These are phyloP conservation scores for Leptinotarsa peninsularis DNA, from an alignment of 2,888 invertebrate species.

Conservation along the genomic window DNA sequence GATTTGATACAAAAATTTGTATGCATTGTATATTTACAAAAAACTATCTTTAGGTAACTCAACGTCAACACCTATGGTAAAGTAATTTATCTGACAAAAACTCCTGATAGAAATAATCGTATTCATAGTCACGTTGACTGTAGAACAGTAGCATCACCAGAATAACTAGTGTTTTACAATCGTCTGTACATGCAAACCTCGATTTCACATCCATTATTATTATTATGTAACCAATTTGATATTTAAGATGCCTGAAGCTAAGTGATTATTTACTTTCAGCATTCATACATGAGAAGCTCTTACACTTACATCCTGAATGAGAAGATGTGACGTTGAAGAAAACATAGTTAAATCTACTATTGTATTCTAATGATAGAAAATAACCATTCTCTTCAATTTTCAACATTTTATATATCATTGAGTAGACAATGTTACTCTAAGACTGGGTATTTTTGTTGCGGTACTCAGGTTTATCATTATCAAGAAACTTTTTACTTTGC, in stretches of 20 bases:
- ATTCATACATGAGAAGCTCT: neutral
- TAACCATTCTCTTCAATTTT: neutral
- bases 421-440: too few species aligned
- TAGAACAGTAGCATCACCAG: neutral
- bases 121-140: neutral
- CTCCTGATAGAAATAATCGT: neutral
- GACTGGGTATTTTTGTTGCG: too few species aligned
- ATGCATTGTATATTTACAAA: too few species aligned
- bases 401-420: neutral
- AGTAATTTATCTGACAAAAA: neutral
- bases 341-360: neutral
- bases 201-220: slow-evolving; percentile 37
- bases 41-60: too few species aligned
- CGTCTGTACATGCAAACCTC: slow-evolving; percentile 28
- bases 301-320: slow-evolving; percentile 6
- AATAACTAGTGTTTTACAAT: slow-evolving; percentile 16
- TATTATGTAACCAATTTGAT: slow-evolving; percentile 31
- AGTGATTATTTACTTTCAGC: slow-evolving; percentile 9
- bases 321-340: neutral
- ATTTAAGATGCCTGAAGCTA: slow-evolving; percentile 20
- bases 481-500: too few species aligned
- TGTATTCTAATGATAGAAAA: neutral
- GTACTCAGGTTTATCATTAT: too few species aligned
- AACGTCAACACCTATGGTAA: too few species aligned
- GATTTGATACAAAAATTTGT: too few species aligned